phyloP scores from a whole-genome alignment of 2,888 invertebrate genomes.

The Neoascia interrupta region DNA sequence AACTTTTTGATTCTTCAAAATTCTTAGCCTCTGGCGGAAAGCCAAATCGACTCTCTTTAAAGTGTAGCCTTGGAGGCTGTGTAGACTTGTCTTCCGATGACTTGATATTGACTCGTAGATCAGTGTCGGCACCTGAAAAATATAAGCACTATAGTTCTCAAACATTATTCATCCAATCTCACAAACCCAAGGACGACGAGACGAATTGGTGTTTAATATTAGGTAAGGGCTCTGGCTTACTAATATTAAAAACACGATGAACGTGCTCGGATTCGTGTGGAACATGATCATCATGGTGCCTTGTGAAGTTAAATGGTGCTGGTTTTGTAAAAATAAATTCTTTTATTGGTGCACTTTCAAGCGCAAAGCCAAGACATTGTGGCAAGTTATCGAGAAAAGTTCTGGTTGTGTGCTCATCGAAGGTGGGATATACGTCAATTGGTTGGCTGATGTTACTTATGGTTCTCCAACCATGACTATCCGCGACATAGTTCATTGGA shows the following conservation, averaged over 20 bases:
- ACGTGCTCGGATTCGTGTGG: slow-evolving; percentile 20
- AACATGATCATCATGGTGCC: slow-evolving; percentile 1
- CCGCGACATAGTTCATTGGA: slow-evolving; percentile 30
- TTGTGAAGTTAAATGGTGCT: not conserved
- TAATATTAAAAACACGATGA: not conserved
- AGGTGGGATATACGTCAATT: slow-evolving; percentile 19
- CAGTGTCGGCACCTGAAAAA: not conserved
- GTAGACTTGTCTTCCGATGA: not conserved
- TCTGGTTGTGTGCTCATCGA: not conserved
- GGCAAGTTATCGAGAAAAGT: slow-evolving; percentile 29
- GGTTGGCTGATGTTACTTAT: slow-evolving; percentile 6
- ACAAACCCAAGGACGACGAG: not conserved
- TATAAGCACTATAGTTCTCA: not conserved
- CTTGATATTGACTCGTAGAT: not conserved
- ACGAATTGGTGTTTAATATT: not conserved
- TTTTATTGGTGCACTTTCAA: slow-evolving; percentile 7
- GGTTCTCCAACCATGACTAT: slow-evolving; percentile 27
- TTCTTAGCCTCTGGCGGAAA: too few species aligned
- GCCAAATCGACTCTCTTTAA: too few species aligned
- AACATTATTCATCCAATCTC: not conserved
- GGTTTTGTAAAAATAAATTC: slow-evolving; percentile 13
- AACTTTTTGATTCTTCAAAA: too few species aligned
- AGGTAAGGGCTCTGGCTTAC: not conserved
- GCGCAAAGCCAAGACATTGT: slow-evolving; percentile 13
- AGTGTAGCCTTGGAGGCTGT: too few species aligned